Conservation (phyloP, 2,113 vertebrate genomes). For the Pomatostomus ruficeps region DNA sequence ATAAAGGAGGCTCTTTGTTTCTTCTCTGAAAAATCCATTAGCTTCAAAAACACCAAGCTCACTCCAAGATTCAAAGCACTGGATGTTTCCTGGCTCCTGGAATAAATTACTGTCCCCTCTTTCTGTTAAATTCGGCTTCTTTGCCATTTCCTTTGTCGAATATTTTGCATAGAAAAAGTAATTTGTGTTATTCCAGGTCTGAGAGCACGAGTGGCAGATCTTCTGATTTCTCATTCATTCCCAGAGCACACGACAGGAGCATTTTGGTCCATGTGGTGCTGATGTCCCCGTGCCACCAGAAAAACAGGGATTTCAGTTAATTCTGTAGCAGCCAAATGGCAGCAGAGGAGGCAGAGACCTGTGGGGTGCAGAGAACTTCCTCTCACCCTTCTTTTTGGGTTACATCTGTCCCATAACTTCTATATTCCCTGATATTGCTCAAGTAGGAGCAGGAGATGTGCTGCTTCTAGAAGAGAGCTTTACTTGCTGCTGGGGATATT, state of each 20-base stretch:
- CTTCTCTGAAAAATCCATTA: conserved; percentile 48
- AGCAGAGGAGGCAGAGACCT: neutral
- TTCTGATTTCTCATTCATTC: neutral
- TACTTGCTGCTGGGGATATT: neutral
- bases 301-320: neutral
- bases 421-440: neutral
- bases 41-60: neutral
- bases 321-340: neutral
- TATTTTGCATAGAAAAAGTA: conserved; percentile 38
- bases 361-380: neutral
- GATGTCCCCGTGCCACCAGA: neutral
- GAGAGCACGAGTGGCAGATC: neutral
- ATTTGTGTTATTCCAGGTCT: conserved; percentile 39
- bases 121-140: conserved; percentile 25
- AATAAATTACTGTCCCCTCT: conserved; percentile 40
- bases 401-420: neutral
- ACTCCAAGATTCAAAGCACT: conserved; percentile 29
- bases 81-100: neutral
- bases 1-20: neutral
- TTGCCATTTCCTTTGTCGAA: neutral
- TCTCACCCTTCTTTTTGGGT: neutral
- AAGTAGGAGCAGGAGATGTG: neutral
- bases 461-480: neutral
- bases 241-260: neutral
- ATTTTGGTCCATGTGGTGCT: neutral